phyloP scores from a whole-genome alignment of 2,888 invertebrate genomes.

The Eupithecia insigniata region DNA sequence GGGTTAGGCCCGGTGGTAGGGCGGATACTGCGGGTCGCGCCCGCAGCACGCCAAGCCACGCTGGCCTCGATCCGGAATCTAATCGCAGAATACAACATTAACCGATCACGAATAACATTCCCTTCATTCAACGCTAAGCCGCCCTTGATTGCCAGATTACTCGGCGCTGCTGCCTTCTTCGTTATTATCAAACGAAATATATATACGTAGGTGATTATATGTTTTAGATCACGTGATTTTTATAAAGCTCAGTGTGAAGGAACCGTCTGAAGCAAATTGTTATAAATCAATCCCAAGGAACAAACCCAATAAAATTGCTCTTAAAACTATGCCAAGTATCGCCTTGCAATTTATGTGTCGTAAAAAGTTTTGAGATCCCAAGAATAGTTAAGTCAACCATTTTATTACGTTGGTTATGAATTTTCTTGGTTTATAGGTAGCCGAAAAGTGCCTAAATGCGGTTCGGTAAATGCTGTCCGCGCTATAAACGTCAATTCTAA shows the following conservation, averaged over 20 bases:
- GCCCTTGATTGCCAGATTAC: constrained; percentile 9
- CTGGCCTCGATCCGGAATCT: neutral
- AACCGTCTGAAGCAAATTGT: neutral
- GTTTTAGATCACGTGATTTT: neutral
- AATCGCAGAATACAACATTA: constrained; percentile 1
- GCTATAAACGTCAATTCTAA: too few relatives aligned
- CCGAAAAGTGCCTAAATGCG: neutral
- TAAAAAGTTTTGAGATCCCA: constrained; percentile 1
- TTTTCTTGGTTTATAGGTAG: neutral
- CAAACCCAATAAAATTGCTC: neutral
- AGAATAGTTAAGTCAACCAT: neutral
- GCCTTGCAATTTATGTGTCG: neutral
- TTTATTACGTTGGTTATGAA: neutral
- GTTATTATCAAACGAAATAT: neutral
- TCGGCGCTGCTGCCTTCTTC: neutral
- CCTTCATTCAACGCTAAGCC: constrained; percentile 4
- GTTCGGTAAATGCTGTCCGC: too few relatives aligned
- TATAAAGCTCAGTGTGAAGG: neutral
- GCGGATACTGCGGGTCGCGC: neutral
- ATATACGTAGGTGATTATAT: neutral
- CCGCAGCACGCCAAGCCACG: neutral
- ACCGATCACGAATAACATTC: constrained; percentile 5
- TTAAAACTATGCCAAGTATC: neutral
- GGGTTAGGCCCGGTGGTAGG: too few relatives aligned
- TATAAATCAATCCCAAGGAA: neutral